Evolutionary conservation across 2,797 vertebrate genomes (phyloP).

Genomic region (Tangara arthus): DNA sequence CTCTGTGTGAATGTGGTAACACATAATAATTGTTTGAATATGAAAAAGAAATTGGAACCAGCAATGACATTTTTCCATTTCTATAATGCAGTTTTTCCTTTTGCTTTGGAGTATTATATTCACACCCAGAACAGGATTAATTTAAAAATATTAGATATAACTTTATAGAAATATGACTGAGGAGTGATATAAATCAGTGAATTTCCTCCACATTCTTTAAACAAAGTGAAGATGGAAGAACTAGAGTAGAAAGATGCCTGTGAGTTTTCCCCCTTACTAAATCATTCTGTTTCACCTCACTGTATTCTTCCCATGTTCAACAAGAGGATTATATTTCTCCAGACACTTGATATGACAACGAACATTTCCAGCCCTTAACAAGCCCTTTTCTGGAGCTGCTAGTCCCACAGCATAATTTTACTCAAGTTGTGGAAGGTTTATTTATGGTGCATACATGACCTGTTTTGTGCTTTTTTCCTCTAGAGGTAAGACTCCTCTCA

Average conservation of each 20-base stretch:
- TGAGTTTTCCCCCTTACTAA: neutral
- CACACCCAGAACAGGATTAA: neutral
- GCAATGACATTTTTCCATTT: conserved; percentile 27
- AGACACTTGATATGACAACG: neutral
- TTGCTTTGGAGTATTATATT: neutral
- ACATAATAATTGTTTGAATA: neutral
- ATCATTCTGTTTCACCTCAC: neutral
- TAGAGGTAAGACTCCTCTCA: neutral
- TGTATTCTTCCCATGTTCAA: neutral
- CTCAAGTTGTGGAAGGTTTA: neutral
- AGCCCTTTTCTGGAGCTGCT: neutral
- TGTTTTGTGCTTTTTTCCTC: neutral
- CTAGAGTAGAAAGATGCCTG: neutral
- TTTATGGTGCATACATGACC: neutral
- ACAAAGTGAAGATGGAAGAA: neutral
- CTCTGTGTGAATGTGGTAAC: neutral
- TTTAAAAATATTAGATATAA: conserved; percentile 7
- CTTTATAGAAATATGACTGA: neutral
- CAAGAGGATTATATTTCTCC: neutral
- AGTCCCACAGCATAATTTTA: neutral
- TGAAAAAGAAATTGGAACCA: neutral
- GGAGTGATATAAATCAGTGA: neutral
- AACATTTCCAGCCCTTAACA: neutral
- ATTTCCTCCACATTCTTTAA: neutral
- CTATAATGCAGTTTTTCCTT: neutral